phyloP scores from a whole-genome alignment of 2,888 invertebrate species.

The Hydrotaea diabolus region DNA sequence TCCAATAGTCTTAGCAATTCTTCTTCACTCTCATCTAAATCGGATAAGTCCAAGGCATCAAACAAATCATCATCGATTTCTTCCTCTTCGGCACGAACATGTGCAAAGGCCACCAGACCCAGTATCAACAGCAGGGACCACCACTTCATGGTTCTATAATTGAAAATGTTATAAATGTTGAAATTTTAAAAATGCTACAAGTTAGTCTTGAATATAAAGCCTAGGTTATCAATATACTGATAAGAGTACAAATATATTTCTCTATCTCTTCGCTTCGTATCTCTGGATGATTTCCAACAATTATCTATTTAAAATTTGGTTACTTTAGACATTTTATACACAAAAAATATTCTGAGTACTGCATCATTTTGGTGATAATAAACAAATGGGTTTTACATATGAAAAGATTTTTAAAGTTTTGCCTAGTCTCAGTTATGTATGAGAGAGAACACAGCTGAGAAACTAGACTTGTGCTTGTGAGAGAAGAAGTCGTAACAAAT shows the following conservation, averaged over 20 bases:
- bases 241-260: slow-evolving; percentile 1
- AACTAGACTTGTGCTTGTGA: too few species aligned
- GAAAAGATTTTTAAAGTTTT: too few species aligned
- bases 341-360: too few species aligned
- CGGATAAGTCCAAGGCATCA: slow-evolving; percentile 62
- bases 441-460: too few species aligned
- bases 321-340: too few species aligned
- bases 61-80: slow-evolving; percentile 68
- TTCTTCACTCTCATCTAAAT: slow-evolving; percentile 77
- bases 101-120: slow-evolving; percentile 72
- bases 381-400: too few species aligned
- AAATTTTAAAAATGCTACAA: slow-evolving; percentile 12
- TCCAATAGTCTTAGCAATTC: slow-evolving; percentile 76
- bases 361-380: too few species aligned
- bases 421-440: too few species aligned
- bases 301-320: too few species aligned
- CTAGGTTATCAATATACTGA: background rate
- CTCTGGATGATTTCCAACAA: background rate
- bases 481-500: too few species aligned
- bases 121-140: slow-evolving; percentile 72
- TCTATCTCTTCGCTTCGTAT: background rate
- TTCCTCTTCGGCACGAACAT: slow-evolving; percentile 71
- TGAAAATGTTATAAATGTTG: slow-evolving; percentile 56
- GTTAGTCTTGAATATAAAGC: background rate
- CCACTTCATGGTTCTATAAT: slow-evolving; percentile 72